Percentiles rank a stretch among this genome's conserved stretches.
Evolutionary conservation across 2,797 vertebrate genomes (phyloP).

Genomic region (Enteromius thamalakanensis): DNA sequence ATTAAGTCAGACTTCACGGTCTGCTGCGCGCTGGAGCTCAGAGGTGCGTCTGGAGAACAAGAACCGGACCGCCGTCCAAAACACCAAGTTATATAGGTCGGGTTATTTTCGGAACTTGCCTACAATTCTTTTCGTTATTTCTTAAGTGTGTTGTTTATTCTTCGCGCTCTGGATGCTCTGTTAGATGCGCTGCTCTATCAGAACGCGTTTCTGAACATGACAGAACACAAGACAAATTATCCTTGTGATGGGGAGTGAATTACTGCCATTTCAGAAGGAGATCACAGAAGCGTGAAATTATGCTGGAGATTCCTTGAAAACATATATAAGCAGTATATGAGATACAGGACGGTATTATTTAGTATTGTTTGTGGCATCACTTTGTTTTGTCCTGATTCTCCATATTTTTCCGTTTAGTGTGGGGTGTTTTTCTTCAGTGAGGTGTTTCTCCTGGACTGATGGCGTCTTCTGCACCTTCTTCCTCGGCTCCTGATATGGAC

Average conservation of each 20-base stretch:
- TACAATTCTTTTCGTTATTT: slow-evolving; percentile 2
- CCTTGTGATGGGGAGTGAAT: slow-evolving; percentile 44
- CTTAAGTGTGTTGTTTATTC: neutral
- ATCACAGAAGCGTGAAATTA: slow-evolving; percentile 16
- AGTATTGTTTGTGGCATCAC: neutral
- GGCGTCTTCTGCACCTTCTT: slow-evolving; percentile 90
- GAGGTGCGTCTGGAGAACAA: slow-evolving; percentile 26
- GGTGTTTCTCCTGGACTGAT: slow-evolving; percentile 77
- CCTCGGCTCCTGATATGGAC: slow-evolving; percentile 86
- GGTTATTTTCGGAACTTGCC: neutral
- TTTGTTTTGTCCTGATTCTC: slow-evolving; percentile 22
- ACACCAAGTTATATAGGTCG: slow-evolving; percentile 35
- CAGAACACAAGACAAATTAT: slow-evolving; percentile 54
- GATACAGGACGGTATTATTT: neutral
- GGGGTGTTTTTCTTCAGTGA: slow-evolving; percentile 48
- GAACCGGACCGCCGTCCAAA: slow-evolving; percentile 11
- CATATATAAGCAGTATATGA: neutral
- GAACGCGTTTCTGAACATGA: slow-evolving; percentile 49
- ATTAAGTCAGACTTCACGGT: slow-evolving; percentile 55
- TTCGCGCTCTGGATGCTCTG: slow-evolving; percentile 13
- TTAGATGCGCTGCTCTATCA: slow-evolving; percentile 49
- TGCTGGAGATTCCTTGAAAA: neutral
- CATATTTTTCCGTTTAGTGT: slow-evolving; percentile 56
- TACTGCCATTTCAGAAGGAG: slow-evolving; percentile 40
- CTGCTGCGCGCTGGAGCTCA: slow-evolving; percentile 45